Evolutionary conservation across 92 coral and sea anemone genomes (phyloP), one percentile per base, ranked within the genome.

Genomic region (Umimayanthus kanabou): DNA sequence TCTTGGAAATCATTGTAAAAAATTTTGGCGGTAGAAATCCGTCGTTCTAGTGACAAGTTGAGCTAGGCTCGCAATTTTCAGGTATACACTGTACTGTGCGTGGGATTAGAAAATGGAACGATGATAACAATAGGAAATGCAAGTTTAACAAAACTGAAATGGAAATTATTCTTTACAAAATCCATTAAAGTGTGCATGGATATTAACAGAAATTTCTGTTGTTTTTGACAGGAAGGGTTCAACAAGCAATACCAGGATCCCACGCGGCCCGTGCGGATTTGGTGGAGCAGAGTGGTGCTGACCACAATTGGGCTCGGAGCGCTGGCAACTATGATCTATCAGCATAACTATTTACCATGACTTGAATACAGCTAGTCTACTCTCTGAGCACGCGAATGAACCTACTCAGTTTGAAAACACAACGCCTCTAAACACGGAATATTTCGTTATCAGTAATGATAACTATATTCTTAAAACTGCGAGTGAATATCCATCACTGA

Each of bases 251-350:
- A 93, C 85, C 88, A 94, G 55, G 96, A 93, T 30, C 88, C 89
- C 11, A 47, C 85, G 45, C 86, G 77, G n/a, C 84, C 91, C 61
- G 92, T 90, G 73, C 85, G 88, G 16, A 20, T 88, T 14, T 93
- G 98, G 94, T 93, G 96, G 94, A 84, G 88, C 50, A 92, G 90
- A 10, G 57, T 93, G 26, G 86, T 94, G 45, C 85, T 95, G 39
- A 95, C 93, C 28, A 93, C 98, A 2, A 91, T 95, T 13, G 98
- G 96, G 6, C 83, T 95, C 40, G 98, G 98, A 79, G 93, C 96
- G 9, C 79, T 95, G 75, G 98, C 98, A 30, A 95, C 98, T 11
- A 76, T 93, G 58, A 86, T 93, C 69, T 95, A 91, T 91, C 93
- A 93, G 69, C 96, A 94, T 20, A 83, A 70, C 65, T 70, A 70